Conservation (phyloP, 1,140 invertebrate genomes). For the Trissolcus basalis region DNA sequence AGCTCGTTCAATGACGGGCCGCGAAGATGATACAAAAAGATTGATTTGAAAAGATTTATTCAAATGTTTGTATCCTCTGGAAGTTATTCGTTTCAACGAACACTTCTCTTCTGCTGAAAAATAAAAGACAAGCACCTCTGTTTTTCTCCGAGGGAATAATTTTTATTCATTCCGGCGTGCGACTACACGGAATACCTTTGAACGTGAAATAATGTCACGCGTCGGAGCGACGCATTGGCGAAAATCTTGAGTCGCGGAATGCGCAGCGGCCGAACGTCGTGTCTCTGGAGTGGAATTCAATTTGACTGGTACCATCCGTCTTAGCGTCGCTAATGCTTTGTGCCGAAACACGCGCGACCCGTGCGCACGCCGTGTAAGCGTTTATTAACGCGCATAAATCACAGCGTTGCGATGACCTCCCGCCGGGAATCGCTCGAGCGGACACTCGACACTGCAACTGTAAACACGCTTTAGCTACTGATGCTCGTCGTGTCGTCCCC, state of each 20-base stretch:
- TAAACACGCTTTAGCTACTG: conserved; percentile 51
- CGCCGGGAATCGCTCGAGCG: conserved; percentile 47
- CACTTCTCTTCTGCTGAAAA: not conserved
- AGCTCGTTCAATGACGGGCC: no score
- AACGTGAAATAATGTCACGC: conserved; percentile 23
- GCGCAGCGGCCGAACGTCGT: conserved; percentile 23
- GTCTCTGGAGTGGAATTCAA: conserved; percentile 61
- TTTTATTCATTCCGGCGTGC: not conserved
- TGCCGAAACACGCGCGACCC: conserved; percentile 44
- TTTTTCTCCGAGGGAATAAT: not conserved
- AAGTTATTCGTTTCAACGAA: no score
- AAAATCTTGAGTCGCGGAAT: conserved; percentile 48
- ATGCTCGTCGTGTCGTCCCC: conserved; percentile 58
- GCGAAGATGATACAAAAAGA: no score
- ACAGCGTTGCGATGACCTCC: conserved; percentile 63
- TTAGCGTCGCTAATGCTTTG: conserved; percentile 55
- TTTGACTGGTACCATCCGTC: conserved; percentile 66
- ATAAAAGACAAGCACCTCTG: not conserved
- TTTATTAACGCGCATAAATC: conserved; percentile 72
- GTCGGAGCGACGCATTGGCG: conserved; percentile 16
- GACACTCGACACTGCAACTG: conserved; percentile 48
- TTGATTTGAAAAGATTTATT: no score
- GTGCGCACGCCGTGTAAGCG: conserved; percentile 60
- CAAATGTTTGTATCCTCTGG: no score
- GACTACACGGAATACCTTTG: not conserved